Evolutionary conservation across 1,140 invertebrate species (phyloP).

Genomic region (Saccostrea echinata): DNA sequence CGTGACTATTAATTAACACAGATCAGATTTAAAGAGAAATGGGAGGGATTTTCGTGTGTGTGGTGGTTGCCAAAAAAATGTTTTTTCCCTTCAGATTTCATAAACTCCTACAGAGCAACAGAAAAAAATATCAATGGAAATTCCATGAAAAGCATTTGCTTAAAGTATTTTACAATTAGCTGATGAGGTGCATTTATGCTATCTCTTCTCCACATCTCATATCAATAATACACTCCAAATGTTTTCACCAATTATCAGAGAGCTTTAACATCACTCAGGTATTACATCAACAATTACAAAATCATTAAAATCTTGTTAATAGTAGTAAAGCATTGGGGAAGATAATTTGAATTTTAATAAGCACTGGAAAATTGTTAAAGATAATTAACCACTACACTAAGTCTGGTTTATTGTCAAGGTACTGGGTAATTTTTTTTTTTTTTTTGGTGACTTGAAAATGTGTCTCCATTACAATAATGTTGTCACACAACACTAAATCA

Average conservation of each 20-base stretch:
- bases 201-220: neutral
- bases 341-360: neutral
- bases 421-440: too few species aligned
- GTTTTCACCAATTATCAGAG: neutral
- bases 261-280: neutral
- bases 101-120: neutral
- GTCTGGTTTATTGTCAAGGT: too few species aligned
- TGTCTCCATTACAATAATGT: too few species aligned
- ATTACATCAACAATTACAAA: neutral
- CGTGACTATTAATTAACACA: constrained; percentile 10
- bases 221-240: neutral
- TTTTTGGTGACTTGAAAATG: too few species aligned
- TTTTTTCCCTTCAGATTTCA: neutral
- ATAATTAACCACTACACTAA: neutral
- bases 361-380: neutral
- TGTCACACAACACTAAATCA: too few species aligned
- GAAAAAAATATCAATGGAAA: constrained; percentile 22
- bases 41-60: neutral
- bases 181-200: neutral
- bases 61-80: neutral
- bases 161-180: neutral
- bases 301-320: neutral
- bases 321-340: neutral
- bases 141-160: neutral
- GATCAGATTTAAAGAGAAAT: neutral